A percentile compares a stretch with the other conserved stretches of the same genome.
Evolutionary conservation across 2,888 invertebrate genomes (phyloP).

Genomic region (Siphonodentalium dalli): DNA sequence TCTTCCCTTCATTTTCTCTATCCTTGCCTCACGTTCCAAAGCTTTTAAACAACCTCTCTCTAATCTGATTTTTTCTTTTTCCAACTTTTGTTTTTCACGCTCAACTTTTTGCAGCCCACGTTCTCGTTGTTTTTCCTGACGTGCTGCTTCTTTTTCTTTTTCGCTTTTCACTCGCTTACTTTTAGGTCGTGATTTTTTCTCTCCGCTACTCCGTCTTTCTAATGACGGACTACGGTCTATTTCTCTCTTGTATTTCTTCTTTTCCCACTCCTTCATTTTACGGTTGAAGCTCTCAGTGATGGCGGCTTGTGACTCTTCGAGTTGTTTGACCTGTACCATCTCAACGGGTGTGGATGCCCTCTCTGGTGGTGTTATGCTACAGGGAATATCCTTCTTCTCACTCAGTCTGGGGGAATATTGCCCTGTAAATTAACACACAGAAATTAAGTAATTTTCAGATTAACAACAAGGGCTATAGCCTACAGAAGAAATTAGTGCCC

Average conservation of each 20-base stretch:
- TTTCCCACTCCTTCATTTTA: slow-evolving; percentile 86
- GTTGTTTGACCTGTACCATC: too few relatives aligned
- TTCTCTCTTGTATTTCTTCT: slow-evolving; percentile 48
- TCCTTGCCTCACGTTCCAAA: slow-evolving; percentile 73
- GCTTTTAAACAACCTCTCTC: slow-evolving; percentile 73
- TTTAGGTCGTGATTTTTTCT: slow-evolving; percentile 30
- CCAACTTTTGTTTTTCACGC: slow-evolving; percentile 58
- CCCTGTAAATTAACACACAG: too few relatives aligned
- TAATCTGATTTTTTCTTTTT: slow-evolving; percentile 71
- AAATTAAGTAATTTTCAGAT: too few relatives aligned
- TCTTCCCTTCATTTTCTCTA: slow-evolving; percentile 71
- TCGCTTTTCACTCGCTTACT: slow-evolving; percentile 40
- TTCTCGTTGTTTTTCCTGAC: slow-evolving; percentile 43
- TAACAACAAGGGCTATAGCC: too few relatives aligned
- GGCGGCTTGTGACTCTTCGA: slow-evolving; percentile 68
- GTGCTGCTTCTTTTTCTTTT: slow-evolving; percentile 45
- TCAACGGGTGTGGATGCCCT: slow-evolving; percentile 26
- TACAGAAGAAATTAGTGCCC: too few relatives aligned
- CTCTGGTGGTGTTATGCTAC: slow-evolving; percentile 34
- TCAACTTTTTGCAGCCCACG: slow-evolving; percentile 49
- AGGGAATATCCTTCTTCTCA: too few relatives aligned
- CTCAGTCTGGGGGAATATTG: too few relatives aligned
- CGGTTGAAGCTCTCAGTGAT: slow-evolving; percentile 83
- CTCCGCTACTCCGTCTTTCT: slow-evolving; percentile 31
- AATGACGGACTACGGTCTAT: slow-evolving; percentile 37